phyloP scores from a whole-genome alignment of 2,113 vertebrate species.

The Siniperca knerii region DNA sequence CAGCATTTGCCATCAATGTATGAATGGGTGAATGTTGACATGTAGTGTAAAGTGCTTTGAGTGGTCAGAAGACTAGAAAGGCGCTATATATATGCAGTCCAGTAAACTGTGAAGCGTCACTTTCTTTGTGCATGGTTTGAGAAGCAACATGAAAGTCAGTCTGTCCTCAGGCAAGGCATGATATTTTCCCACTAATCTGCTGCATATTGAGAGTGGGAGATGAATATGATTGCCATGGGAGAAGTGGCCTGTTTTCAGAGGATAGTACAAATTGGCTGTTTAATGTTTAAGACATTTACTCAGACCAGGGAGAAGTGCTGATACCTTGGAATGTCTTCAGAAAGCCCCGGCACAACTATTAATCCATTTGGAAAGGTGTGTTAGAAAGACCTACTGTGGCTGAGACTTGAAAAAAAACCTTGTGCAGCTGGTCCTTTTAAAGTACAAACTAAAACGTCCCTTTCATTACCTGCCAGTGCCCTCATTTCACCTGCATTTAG shows the following conservation, averaged over 20 bases:
- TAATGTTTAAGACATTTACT: background rate
- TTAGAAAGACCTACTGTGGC: conserved; percentile 16
- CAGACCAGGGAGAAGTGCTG: background rate
- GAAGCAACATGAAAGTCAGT: background rate
- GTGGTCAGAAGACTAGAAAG: no score
- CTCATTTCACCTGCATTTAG: conserved; percentile 17
- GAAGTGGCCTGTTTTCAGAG: conserved; percentile 14
- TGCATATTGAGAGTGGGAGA: conserved; percentile 8
- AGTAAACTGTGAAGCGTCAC: background rate
- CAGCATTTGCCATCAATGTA: no score
- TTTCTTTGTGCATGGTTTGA: conserved; percentile 3
- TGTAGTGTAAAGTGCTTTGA: no score
- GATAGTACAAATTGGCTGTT: no score
- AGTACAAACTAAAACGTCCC: conserved; percentile 2
- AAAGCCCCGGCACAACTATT: background rate
- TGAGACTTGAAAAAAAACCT: conserved; percentile 33
- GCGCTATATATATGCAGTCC: no score
- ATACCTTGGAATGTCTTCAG: background rate
- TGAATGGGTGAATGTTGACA: no score
- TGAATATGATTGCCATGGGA: conserved; percentile 31
- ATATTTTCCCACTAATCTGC: conserved; percentile 8
- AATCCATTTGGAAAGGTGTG: conserved; percentile 19
- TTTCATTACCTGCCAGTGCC: conserved; percentile 28
- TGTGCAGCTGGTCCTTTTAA: conserved; percentile 23
- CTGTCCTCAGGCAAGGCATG: background rate